Evolutionary conservation across 2,888 invertebrate species (phyloP).

Genomic region (Melieria crassipennis): DNA sequence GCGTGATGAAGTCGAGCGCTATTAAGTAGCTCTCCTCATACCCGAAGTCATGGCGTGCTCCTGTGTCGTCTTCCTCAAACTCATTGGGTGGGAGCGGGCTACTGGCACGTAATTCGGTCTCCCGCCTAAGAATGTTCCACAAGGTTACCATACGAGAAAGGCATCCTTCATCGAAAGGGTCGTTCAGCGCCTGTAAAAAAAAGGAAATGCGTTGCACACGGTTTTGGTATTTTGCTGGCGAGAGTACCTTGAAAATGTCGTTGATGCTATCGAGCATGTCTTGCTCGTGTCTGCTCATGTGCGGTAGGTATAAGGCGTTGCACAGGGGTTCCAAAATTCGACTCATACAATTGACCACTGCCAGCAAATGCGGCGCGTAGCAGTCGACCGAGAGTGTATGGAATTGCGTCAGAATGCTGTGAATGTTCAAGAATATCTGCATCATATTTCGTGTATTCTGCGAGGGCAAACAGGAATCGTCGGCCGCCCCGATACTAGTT

Average conservation of each 20-base stretch:
- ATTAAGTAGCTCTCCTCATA: conserved; percentile 48
- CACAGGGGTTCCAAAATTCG: conserved; percentile 59
- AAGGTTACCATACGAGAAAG: conserved; percentile 56
- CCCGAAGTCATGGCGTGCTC: conserved; percentile 50
- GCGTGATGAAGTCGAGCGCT: conserved; percentile 44
- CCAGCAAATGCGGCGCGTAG: conserved; percentile 50
- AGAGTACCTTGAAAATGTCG: conserved; percentile 55
- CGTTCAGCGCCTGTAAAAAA: conserved; percentile 57
- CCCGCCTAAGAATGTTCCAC: conserved; percentile 53
- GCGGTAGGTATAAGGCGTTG: conserved; percentile 55
- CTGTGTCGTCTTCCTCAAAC: conserved; percentile 48
- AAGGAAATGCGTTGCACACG: conserved; percentile 16
- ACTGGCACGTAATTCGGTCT: conserved; percentile 44
- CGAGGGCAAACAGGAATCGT: conserved; percentile 45
- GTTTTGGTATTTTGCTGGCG: background rate
- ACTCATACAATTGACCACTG: conserved; percentile 56
- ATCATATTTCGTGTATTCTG: conserved; percentile 59
- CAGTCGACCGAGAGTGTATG: conserved; percentile 53
- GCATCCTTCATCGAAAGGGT: conserved; percentile 58
- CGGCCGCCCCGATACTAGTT: conserved; percentile 33
- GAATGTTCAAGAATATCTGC: conserved; percentile 64
- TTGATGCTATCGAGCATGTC: conserved; percentile 61
- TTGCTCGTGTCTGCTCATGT: conserved; percentile 58
- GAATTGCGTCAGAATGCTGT: conserved; percentile 61
- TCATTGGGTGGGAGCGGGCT: conserved; percentile 42